Evolutionary conservation across 2,797 vertebrate species (phyloP).

Genomic region (Heterohyrax brucei): DNA sequence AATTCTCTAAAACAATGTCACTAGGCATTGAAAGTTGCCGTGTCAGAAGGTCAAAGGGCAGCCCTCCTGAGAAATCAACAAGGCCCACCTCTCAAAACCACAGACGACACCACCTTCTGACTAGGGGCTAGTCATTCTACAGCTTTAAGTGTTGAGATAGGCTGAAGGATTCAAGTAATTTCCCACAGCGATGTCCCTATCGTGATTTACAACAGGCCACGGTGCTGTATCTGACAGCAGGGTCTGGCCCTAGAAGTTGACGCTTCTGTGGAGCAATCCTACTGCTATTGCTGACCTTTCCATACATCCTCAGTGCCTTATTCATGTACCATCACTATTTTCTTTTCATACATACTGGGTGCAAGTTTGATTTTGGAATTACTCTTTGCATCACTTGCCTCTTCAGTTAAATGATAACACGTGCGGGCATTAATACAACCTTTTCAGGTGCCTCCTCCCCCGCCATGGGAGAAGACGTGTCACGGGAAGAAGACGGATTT

Average conservation of each 20-base stretch:
- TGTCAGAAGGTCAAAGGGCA: not conserved
- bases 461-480: not conserved
- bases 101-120: not conserved
- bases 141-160: not conserved
- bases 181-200: accelerated
- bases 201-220: accelerated
- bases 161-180: no score
- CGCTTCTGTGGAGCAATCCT: no score
- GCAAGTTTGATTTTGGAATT: not conserved
- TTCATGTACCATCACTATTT: not conserved
- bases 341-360: not conserved
- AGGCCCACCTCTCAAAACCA: accelerated
- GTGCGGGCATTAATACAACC: not conserved
- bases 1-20: not conserved
- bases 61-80: not conserved
- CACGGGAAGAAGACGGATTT: not conserved
- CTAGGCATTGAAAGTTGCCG: not conserved
- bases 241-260: accelerated
- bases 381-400: not conserved
- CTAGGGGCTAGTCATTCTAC: no score
- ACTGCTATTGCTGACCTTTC: not conserved
- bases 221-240: not conserved
- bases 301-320: no score
- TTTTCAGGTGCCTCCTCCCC: not conserved
- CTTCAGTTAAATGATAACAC: not conserved